Evolutionary conservation across 2,888 invertebrate species (phyloP).

Genomic region (Hirtodrosophila duncani): DNA sequence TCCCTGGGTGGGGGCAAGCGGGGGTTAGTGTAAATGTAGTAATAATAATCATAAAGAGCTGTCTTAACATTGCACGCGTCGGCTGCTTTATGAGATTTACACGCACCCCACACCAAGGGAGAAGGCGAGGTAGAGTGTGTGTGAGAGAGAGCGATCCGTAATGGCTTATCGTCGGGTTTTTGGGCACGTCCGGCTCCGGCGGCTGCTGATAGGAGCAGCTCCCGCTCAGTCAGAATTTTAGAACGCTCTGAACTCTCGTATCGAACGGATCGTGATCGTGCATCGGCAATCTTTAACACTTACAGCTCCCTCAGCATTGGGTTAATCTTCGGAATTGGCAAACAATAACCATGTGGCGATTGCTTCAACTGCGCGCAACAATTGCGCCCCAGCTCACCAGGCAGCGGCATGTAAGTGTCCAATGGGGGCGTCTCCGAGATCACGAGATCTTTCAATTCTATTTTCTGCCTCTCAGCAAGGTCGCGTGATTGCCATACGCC

Average conservation of each 20-base stretch:
- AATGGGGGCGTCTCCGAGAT: conserved; percentile 8
- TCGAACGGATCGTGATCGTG: conserved; percentile 61
- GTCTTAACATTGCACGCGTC: no score
- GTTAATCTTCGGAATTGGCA: conserved; percentile 6
- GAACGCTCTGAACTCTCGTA: conserved; percentile 65
- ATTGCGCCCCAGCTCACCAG: conserved; percentile 57
- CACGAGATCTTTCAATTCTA: neutral
- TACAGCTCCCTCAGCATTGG: conserved; percentile 13
- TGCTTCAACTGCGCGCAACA: conserved; percentile 65
- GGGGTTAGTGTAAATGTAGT: no score
- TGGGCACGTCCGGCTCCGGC: neutral
- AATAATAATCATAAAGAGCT: no score
- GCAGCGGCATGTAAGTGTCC: conserved; percentile 76
- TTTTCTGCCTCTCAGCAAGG: conserved; percentile 78
- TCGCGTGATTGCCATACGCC: conserved; percentile 89
- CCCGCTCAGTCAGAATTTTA: conserved; percentile 47
- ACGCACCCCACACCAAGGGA: no score
- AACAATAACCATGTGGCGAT: conserved; percentile 70
- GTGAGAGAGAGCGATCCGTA: conserved; percentile 1
- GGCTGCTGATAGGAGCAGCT: conserved; percentile 22
- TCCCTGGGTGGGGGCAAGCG: no score
- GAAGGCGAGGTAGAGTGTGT: no score
- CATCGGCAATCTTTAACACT: no score
- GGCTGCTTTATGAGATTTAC: no score
- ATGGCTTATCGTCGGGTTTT: conserved; percentile 39